These are phyloP conservation scores for Sebastes iracundus DNA, from an alignment of 2,797 vertebrate genomes.

Conservation along the genomic window DNA sequence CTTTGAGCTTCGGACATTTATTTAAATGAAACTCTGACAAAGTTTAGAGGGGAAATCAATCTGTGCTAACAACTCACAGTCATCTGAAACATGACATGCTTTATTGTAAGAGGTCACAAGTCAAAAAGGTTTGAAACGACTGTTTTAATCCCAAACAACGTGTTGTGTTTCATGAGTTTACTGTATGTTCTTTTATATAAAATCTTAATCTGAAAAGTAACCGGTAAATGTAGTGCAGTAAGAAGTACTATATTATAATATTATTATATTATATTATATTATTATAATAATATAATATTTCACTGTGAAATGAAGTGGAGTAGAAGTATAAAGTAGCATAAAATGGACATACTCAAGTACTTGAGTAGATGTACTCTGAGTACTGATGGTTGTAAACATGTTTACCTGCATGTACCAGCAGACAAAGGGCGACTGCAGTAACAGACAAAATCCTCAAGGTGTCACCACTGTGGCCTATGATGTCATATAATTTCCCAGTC, in stretches of 20 bases:
- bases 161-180: neutral
- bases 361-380: neutral
- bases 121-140: neutral
- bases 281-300: neutral
- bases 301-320: neutral
- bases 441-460: constrained; percentile 58
- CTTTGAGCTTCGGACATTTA: neutral
- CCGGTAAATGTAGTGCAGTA: neutral
- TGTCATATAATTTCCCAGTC: constrained; percentile 59
- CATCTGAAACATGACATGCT: neutral
- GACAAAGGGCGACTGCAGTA: constrained; percentile 64
- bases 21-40: neutral
- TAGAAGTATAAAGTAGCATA: neutral
- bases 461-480: constrained; percentile 71
- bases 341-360: neutral
- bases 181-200: neutral
- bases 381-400: neutral
- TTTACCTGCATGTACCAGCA: neutral
- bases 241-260: neutral
- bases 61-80: neutral
- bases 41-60: neutral
- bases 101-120: neutral
- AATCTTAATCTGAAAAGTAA: neutral
- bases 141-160: neutral
- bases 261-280: too few relatives aligned